Evolutionary conservation across 2,113 vertebrate genomes (phyloP), one percentile per base, ranked within the genome.

Genomic region (Poeciliopsis retropinna): DNA sequence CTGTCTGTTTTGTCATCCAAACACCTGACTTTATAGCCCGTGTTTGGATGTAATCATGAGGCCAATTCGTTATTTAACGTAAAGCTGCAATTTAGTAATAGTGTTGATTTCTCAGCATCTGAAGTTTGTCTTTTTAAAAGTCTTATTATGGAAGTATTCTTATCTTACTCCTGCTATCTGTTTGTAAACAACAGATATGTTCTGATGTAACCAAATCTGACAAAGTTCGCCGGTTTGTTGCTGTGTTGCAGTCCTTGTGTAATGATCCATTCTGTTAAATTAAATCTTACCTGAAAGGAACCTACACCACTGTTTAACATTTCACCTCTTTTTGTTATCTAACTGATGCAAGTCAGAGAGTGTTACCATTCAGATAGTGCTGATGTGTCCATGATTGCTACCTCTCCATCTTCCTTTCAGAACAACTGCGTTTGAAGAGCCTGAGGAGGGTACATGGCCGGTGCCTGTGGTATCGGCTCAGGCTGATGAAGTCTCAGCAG

Each of bases 371-470:
- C 10, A 28, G 22, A 54, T 57, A 28, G 29, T 37, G 19, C 3
- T 44, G 2, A 31, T 30, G n/a, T 72, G 76, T 67, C 17, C 0
- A 0, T 63, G 27, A 78, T 28, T 8, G 51, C 17, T 34, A 28
- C 28, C 7, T 61, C 14, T 76, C 17, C 5, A 2, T 77, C 2
- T 4, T 73, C 32, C 87, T 85, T 57, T 22, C 84, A 99, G 98
- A 99, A 81, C 97, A 99, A 96, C 95, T 97, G 82, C 96, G 98
- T 61, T 92, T 99, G 92, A 99, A 98, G 92, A 97, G 95, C 86
- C 94, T 98, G 90, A 94, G 98, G 90, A 95, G 96, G 29, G 96
- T 98, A 0, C 98, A 99, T 81, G 96, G 97, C 94, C 96, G 97
- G 88, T 99, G 98, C 91, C 92, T 97, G 90, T 99, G 97, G 98